Conservation (phyloP, 2,888 invertebrate species). For the Pherbina coryleti region DNA sequence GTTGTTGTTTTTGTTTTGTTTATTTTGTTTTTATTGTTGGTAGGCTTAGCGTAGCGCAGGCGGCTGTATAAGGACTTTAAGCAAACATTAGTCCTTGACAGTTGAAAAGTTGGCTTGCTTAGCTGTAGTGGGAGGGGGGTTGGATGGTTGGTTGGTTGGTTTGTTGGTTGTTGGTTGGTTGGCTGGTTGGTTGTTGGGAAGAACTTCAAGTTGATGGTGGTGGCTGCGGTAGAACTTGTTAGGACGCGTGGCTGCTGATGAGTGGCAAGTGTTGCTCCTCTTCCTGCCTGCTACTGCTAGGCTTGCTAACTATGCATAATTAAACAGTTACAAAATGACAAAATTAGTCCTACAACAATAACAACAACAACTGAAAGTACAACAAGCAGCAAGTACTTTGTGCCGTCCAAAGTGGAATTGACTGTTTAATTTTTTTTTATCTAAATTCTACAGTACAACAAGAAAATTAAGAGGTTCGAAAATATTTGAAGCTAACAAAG, state of each 20-base stretch:
- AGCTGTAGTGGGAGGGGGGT: background rate
- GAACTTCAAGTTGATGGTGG: background rate
- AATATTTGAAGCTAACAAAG: too few species aligned
- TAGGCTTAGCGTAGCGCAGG: background rate
- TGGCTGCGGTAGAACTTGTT: background rate
- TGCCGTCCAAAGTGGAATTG: too few species aligned
- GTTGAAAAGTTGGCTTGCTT: background rate
- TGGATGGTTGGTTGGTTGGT: background rate
- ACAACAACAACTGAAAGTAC: background rate
- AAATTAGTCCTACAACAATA: background rate
- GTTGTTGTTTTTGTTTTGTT: background rate
- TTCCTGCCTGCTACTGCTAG: background rate
- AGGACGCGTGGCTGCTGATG: background rate
- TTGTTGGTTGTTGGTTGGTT: background rate
- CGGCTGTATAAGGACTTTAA: background rate
- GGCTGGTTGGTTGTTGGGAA: background rate
- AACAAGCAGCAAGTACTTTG: too few species aligned
- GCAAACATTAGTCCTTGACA: constrained; percentile 7
- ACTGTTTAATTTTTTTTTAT: too few species aligned
- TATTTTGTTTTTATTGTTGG: background rate
- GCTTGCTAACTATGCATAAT: background rate
- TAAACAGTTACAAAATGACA: constrained; percentile 1
- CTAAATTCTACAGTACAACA: too few species aligned
- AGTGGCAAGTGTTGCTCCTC: constrained; percentile 1
- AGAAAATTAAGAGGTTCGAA: too few species aligned